Evolutionary conservation across 2,113 vertebrate species (phyloP), one percentile per base, ranked within the genome.

Genomic region (Diadophis punctatus): DNA sequence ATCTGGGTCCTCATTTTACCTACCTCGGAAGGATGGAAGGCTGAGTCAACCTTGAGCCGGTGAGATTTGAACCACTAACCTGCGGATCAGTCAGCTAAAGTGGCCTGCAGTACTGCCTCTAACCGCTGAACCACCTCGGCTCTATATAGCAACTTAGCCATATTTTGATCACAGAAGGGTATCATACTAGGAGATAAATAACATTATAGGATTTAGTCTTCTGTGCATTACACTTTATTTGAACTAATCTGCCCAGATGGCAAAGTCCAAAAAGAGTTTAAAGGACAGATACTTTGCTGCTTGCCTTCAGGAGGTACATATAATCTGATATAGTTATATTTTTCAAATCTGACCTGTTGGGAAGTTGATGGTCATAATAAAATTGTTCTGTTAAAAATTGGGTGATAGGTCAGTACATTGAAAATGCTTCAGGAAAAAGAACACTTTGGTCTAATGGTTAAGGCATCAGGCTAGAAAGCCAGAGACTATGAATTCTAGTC

Each of bases 151-250:
- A 87, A 86, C 4, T 52, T 91, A 56, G 52, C n/a, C 12, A 52
- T 87, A 87, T 49, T 63, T 91, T 53, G 92, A 85, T 93, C 48
- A 53, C 49, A 90, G 80, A 60, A 16, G 27, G 58, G 84, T 93
- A 53, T 93, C 34, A 68, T 85, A 53, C 43, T 88, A 63, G 49
- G 60, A 92, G 89, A 92, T 88, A 90, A 90, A 90, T 90, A 56
- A 90, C 74, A 46, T 84, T 39, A 46, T 11, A 52, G 86, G 51
- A 88, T 90, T 60, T 89, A 30, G 49, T 27, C 74, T 90, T n/a
- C 87, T 18, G 9, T 52, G 68, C 52, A 9, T 49, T 68, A 23
- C 23, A 8, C 88, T 93, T 90, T 11, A 4, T 20, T 56, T 48
- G n/a, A 92, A 93, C 27, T 84, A 20, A 84, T 87, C 85, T 80